These are phyloP conservation scores for Tanytarsus gracilentus DNA, from an alignment of 2,888 invertebrate species.

Conservation along the genomic window DNA sequence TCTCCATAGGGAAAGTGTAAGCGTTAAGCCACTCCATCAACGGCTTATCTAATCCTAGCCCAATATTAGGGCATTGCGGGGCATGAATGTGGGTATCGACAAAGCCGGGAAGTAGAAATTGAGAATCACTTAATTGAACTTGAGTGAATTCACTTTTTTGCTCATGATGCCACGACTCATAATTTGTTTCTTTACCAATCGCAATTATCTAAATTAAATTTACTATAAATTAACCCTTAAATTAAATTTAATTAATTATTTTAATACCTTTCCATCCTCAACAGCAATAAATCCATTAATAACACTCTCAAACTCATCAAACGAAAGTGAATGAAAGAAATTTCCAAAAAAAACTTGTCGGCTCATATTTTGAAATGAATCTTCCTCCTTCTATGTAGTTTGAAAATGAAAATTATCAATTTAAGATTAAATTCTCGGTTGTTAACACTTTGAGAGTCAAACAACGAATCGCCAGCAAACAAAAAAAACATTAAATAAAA, in stretches of 20 bases:
- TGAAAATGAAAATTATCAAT: not conserved
- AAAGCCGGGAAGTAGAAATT: slow-evolving; percentile 79
- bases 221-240: slow-evolving; percentile 39
- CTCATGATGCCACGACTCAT: slow-evolving; percentile 33
- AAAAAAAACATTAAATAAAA: too few relatives aligned
- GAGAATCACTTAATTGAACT: slow-evolving; percentile 40
- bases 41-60: slow-evolving; percentile 69
- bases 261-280: slow-evolving; percentile 52
- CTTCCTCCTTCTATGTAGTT: not conserved
- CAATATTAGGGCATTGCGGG: slow-evolving; percentile 78
- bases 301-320: slow-evolving; percentile 42
- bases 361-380: slow-evolving; percentile 9
- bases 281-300: slow-evolving; percentile 50
- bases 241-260: slow-evolving; percentile 34
- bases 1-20: slow-evolving; percentile 80
- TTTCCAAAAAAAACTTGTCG: slow-evolving; percentile 38
- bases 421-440: too few relatives aligned
- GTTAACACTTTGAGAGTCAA: too few relatives aligned
- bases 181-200: slow-evolving; percentile 37
- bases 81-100: slow-evolving; percentile 87
- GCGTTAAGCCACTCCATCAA: slow-evolving; percentile 75
- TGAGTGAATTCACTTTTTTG: slow-evolving; percentile 30
- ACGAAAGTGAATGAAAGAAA: slow-evolving; percentile 41
- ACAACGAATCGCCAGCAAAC: too few relatives aligned
- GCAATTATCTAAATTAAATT: slow-evolving; percentile 41